These are phyloP conservation scores for Campoplex nolae DNA, from an alignment of 2,888 invertebrate species.

Conservation along the genomic window DNA sequence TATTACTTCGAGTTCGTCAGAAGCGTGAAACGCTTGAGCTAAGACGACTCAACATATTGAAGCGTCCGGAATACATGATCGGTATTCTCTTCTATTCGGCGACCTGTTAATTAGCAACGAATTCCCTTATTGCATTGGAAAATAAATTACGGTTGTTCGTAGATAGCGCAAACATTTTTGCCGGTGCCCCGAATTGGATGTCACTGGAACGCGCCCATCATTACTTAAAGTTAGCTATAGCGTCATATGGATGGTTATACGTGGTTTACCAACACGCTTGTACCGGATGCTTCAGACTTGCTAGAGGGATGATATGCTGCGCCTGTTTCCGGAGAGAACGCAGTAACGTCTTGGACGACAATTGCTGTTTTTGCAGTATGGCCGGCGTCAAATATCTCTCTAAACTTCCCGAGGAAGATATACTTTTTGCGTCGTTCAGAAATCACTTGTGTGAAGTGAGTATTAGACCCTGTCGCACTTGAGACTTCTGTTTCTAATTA, in stretches of 20 bases:
- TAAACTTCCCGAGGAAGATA: slow-evolving; percentile 90
- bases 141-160: slow-evolving; percentile 1
- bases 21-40: slow-evolving; percentile 91
- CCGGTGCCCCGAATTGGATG: slow-evolving; percentile 92
- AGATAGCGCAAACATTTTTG: slow-evolving; percentile 86
- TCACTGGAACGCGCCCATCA: slow-evolving; percentile 90
- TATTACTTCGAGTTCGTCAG: slow-evolving; percentile 92
- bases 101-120: neutral
- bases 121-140: neutral
- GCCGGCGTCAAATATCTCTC: slow-evolving; percentile 94
- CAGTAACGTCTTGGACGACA: slow-evolving; percentile 92
- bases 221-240: slow-evolving; percentile 92
- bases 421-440: slow-evolving; percentile 94
- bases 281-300: slow-evolving; percentile 91
- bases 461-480: neutral
- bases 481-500: no score
- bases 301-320: slow-evolving; percentile 90
- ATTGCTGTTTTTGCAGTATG: slow-evolving; percentile 95
- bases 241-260: slow-evolving; percentile 95
- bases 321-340: slow-evolving; percentile 87
- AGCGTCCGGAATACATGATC: slow-evolving; percentile 89
- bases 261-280: slow-evolving; percentile 91
- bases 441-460: slow-evolving; percentile 93
- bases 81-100: slow-evolving; percentile 80
- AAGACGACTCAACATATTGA: slow-evolving; percentile 88